Percentiles rank a stretch among this genome's conserved stretches.
These are phyloP conservation scores for Sorex fumeus DNA, from an alignment of 2,113 vertebrate genomes.

Conservation along the genomic window DNA sequence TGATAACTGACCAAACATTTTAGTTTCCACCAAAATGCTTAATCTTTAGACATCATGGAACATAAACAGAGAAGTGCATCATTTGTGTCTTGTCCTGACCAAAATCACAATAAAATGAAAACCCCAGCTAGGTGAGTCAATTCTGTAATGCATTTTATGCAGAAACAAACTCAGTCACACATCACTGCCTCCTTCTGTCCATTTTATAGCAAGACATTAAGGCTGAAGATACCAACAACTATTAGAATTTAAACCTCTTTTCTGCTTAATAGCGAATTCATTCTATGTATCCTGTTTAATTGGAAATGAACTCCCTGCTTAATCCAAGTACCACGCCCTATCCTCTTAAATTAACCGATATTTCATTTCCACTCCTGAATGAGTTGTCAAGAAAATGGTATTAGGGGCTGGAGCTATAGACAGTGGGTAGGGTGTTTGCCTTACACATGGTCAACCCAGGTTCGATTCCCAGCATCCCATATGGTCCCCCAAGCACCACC, in stretches of 20 bases:
- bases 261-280: slow-evolving; percentile 27
- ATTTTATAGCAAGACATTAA: slow-evolving; percentile 27
- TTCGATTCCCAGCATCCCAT: too few relatives aligned
- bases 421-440: too few relatives aligned
- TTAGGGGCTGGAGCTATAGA: too few relatives aligned
- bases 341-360: slow-evolving; percentile 30
- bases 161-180: background rate
- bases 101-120: slow-evolving; percentile 8
- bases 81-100: background rate
- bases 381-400: background rate
- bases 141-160: background rate
- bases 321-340: background rate
- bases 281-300: slow-evolving; percentile 9
- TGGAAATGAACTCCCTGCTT: slow-evolving; percentile 7
- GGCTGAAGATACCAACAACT: slow-evolving; percentile 14
- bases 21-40: background rate
- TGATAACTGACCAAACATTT: background rate
- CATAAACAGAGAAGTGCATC: background rate
- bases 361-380: background rate
- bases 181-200: background rate
- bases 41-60: background rate
- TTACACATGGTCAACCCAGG: too few relatives aligned
- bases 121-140: background rate
- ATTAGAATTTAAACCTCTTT: slow-evolving; percentile 45
- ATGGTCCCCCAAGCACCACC: too few relatives aligned